These are phyloP conservation scores for Orcinus orca DNA, from an alignment of 2,113 vertebrate genomes.

Conservation along the genomic window DNA sequence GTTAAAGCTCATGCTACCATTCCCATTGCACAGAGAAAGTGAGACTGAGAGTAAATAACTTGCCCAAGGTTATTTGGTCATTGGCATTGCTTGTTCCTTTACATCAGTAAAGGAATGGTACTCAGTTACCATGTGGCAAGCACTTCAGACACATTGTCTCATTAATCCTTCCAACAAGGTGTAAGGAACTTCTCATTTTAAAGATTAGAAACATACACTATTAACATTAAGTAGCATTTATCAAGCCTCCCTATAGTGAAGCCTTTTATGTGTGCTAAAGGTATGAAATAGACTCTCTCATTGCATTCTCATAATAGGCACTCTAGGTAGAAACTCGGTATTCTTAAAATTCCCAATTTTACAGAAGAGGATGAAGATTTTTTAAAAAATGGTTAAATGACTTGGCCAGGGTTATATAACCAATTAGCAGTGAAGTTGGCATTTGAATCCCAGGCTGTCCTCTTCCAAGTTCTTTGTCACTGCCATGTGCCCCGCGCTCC, in stretches of 20 bases:
- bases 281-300: not conserved
- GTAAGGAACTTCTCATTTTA: not conserved
- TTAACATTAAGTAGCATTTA: not conserved
- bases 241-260: not conserved
- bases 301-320: not conserved
- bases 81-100: not conserved
- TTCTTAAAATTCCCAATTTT: not conserved
- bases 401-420: not conserved
- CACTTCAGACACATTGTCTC: not conserved
- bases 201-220: not conserved
- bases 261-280: not conserved
- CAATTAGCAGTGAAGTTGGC: not conserved
- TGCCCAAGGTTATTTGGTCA: not conserved
- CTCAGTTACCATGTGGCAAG: not conserved
- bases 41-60: not conserved
- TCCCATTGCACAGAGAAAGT: not conserved
- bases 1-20: too few species aligned
- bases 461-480: not conserved
- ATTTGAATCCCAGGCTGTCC: not conserved
- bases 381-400: not conserved
- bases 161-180: not conserved
- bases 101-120: not conserved
- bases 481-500: rapidly evolving
- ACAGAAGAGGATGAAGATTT: not conserved
- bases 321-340: not conserved